phyloP scores from a whole-genome alignment of 2,797 vertebrate genomes.

The Tympanoctomys barrerae region DNA sequence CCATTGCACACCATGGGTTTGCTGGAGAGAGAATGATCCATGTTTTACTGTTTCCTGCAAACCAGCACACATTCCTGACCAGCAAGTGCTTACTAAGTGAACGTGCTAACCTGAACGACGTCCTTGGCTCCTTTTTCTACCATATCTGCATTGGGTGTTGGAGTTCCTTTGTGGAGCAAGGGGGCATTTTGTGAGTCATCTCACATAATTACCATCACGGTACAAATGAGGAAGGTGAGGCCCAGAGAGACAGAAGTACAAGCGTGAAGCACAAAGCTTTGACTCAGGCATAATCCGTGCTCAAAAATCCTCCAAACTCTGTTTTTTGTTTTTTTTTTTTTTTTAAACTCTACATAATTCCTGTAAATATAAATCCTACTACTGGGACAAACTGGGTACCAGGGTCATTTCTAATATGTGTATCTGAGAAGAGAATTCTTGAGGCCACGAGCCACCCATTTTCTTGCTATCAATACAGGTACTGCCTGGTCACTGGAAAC shows the following conservation, averaged over 20 bases:
- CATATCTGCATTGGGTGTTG: background rate
- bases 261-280: background rate
- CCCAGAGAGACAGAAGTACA: background rate
- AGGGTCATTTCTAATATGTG: background rate
- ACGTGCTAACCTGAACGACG: background rate
- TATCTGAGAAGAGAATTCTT: background rate
- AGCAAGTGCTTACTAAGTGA: conserved; percentile 1
- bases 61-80: background rate
- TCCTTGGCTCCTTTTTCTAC: background rate
- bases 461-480: background rate
- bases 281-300: background rate
- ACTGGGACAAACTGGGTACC: background rate
- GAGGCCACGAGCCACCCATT: background rate
- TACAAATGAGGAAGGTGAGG: background rate
- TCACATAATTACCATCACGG: background rate
- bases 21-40: background rate
- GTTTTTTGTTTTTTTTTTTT: background rate
- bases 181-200: background rate
- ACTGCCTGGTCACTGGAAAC: background rate
- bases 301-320: background rate
- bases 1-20: background rate
- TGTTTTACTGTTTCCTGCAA: background rate
- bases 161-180: background rate
- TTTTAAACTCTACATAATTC: background rate
- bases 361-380: background rate